Conservation (phyloP, 1,140 invertebrate species). For the Diploscapter pachys region DNA sequence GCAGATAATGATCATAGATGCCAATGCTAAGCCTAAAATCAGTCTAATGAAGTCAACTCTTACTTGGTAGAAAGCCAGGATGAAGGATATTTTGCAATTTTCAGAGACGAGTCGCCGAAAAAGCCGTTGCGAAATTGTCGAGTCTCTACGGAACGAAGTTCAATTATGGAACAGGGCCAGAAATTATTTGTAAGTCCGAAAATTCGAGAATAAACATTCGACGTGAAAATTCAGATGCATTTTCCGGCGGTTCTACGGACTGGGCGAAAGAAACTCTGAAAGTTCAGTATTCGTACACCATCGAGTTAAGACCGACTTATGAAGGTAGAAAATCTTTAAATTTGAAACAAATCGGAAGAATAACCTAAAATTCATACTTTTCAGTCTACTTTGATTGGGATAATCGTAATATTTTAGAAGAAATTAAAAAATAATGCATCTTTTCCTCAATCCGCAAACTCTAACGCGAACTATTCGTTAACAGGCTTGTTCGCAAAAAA, state of each 20-base stretch:
- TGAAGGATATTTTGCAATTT: not conserved
- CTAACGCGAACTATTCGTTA: too few relatives aligned
- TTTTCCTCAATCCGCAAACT: too few relatives aligned
- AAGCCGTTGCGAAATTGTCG: conserved; percentile 48
- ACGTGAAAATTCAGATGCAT: conserved; percentile 47
- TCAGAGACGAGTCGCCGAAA: conserved; percentile 37
- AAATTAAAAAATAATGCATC: too few relatives aligned
- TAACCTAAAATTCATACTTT: too few relatives aligned
- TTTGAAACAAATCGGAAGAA: too few relatives aligned
- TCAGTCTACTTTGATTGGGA: too few relatives aligned
- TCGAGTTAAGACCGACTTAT: conserved; percentile 52
- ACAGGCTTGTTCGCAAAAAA: too few relatives aligned
- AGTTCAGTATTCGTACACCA: conserved; percentile 57
- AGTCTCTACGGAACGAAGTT: conserved; percentile 56
- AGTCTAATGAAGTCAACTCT: too few relatives aligned
- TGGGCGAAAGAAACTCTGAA: conserved; percentile 56
- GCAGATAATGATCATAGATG: too few relatives aligned
- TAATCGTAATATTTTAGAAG: too few relatives aligned
- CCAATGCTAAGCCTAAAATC: too few relatives aligned
- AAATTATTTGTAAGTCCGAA: conserved; percentile 51
- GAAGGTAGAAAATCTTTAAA: conserved; percentile 33
- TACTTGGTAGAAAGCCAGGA: not conserved
- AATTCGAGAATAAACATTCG: not conserved
- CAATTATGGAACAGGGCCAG: conserved; percentile 52
- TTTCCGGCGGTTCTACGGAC: conserved; percentile 52